Evolutionary conservation across 1,140 invertebrate genomes (phyloP), one percentile per base, ranked within the genome.

Genomic region (Sinonovacula constricta): DNA sequence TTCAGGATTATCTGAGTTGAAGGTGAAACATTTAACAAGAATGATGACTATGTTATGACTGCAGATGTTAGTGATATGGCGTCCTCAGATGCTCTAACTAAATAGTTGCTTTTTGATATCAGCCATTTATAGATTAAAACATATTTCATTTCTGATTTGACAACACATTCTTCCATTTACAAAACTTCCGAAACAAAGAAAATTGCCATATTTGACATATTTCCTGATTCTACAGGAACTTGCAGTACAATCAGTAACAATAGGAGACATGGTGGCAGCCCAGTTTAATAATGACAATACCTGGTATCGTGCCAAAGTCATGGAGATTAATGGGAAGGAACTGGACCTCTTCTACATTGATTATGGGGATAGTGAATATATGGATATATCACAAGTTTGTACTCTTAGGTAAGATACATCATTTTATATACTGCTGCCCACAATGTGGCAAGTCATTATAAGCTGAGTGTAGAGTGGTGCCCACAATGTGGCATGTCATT

Each of bases 221-320:
- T 10, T 63, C 22, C 22, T 56, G 18, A 34, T 79, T 65, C 78
- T 68, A 18, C 60, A 88, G 81, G 62, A 65, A 22, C 56, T 54
- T 18, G 18, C 26, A 10, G 18, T 83, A 1, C 45, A 70, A 1
- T 87, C 93, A 82, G 92, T 95, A 54, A 92, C 91, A 24, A 86
- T 93, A 63, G 95, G 95, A 0, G 94, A 96, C 88, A 93, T 96
- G 70, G 95, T 97, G 45, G 95, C 95, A 39, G 95, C 95, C 0
- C 93, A 94, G 80, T 96, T 95, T 88, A 91, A 92, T 30, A 93
- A 94, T 88, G 95, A 96, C 89, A 92, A 93, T 3, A 93, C 93
- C 0, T 86, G 85, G 85, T 85, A 85, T 68, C 79, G 86, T 51
- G 82, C 70, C 12, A 59, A 66, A 28, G 60, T 83, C 3, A 62